Base-by-base conservation (phyloP, 2,113 vertebrate species). In the Hylia prasina region DNA sequence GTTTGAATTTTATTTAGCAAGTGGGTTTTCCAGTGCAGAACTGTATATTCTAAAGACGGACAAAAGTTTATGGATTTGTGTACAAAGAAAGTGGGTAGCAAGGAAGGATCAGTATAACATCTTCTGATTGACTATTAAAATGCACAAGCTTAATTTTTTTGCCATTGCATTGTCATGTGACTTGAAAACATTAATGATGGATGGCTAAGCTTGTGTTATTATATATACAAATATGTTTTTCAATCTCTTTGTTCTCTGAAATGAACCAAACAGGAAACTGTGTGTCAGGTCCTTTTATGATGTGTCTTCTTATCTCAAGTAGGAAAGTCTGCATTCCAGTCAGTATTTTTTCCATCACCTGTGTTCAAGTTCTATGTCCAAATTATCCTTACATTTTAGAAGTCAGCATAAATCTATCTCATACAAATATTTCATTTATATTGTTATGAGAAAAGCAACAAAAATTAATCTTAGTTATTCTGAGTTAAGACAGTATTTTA, bases 211-310 rank as follows among this genome's bases (percentile, higher is more conserved):
- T 68, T 51, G 28, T 31, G 31, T 12, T 39, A 35, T 66, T 66
- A 31, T n/a, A 18, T n/a, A 45, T 35, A 56, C 25, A 94, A 65
- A 58, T 71, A 35, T 39, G 33, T 87, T 94, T 92, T 28, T 79
- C 50, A 87, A 51, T 23, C 11, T 94, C 35, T 87, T 76, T 78
- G 69, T n/a, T 80, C 60, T 68, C 82, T 70, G 57, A 93, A 87
- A 58, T 58, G 72, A 87, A 89, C 80, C 50, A 93, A 97, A 92
- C 65, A 96, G 92, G 79, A 96, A 97, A 60, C 14, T 68, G 13
- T 37, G 42, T 23, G 11, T 51, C 80, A 81, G 71, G 15, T 50
- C 77, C 87, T 22, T 40, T 30, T 5, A 30, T 73, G 39, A 54
- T 51, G 23, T 84, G 20, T 30, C 19, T 14, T 81, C 70, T 82